Base-by-base conservation (phyloP, 2,113 vertebrate genomes). In the Ancistrus triradiatus region DNA sequence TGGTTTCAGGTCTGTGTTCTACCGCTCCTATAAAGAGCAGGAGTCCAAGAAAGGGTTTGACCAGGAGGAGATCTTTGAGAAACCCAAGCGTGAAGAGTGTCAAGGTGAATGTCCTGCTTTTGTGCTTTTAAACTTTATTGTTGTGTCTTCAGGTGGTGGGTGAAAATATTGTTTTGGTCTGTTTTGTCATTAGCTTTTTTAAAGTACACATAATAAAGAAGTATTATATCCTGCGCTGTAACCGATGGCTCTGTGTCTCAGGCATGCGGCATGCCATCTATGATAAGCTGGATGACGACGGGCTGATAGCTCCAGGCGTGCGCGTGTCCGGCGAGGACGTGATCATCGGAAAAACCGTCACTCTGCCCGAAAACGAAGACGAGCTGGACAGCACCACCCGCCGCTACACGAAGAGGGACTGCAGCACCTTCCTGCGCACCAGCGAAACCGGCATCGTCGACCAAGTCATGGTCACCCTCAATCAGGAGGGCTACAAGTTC, bases 401-500 rank as follows among this genome's bases (percentile, higher is more conserved):
- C 0, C 93, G 95, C 56, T 97, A 96, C 82, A 97, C 92, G 15
- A 98, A 99, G 83, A 86, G 96, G 25, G 96, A 99, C 77, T 98
- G 96, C 42, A 97, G 94, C 84, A 98, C 96, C 1, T 99, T 99
- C 24, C 88, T 98, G 24, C 87, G 96, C 3, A 99, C 96, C 5
- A 98, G 95, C 0, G 96, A 99, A 83, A 98, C 96, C 0, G 96
- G 96, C 5, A 99, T 99, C 35, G 96, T 99, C n/a, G 96, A 98
- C 78, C 96, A 99, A 79, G 96, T 99, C 57, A 99, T 99, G 95
- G 93, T 99, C 19, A 99, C 96, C 0, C 91, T 99, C 33, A 99
- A 99, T 81, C 95, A 98, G 80, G 95, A 99, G 78, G 96, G 96
- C 14, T 99, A 99, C 83, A 99, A 99, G 72, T 99, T 99, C 86